Base-by-base conservation (phyloP, 37 sponge, comb jelly and placozoan genomes). In the Crambe crambe region DNA sequence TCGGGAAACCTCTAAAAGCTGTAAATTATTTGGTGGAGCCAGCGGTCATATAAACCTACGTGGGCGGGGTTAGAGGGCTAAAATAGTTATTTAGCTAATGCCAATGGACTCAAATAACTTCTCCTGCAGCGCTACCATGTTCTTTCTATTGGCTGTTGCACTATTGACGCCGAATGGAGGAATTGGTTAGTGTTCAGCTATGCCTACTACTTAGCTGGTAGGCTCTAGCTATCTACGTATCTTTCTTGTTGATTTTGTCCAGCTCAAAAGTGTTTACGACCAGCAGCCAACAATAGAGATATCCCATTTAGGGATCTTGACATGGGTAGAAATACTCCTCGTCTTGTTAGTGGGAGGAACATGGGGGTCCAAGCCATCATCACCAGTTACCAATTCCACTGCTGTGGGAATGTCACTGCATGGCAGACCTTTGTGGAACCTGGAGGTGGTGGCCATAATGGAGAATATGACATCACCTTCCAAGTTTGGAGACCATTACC, bases 401-500 rank as follows among this genome's bases (percentile, higher is more conserved):
- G 82, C 43, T 82, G 61, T 82, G 82, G 82, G 3, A 82, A 73
- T 12, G 47, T 82, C 26, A 73, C 44, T 32, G 65, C 39, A 22
- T 82, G 82, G 82, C 63, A 62, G 32, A 73, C 74, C 8, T 63
- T 21, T 72, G 82, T 82, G n/a, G n/a, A 72, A 56, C 73, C 47
- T 47, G 65, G 54, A 41, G 82, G 82, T 60, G 64, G 72, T 42
- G 63, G 37, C 22, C 61, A 76, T 76, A 34, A 58, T 76, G 65
- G 36, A 32, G 37, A 4, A 1, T 73, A 73, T 34, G 23, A 41
- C 32, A 60, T 85, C n/a, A 18, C 59, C 37, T 71, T 85, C 51
- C 85, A 85, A 77, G 78, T 85, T 20, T 85, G 85, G 85, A 76
- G 85, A 42, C 77, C 78, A 31, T 56, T 66, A 56, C 38, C 60